Conservation (phyloP, 2,888 invertebrate genomes). For the Macrosiphum euphorbiae region DNA sequence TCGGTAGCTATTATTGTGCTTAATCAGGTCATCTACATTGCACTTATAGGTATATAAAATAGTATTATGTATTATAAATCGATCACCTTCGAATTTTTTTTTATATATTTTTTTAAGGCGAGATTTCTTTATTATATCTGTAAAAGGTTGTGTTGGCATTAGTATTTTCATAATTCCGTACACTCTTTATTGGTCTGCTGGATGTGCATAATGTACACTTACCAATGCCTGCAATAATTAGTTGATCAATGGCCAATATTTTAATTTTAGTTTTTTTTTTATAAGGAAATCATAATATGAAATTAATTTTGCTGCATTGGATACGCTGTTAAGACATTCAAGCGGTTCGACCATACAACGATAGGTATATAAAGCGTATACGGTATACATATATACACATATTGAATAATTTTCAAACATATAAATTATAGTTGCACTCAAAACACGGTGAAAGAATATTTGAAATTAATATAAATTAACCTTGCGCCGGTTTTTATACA, state of each 20-base stretch:
- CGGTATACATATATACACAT: neutral
- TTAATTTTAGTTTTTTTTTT: neutral
- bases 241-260: conserved; percentile 16
- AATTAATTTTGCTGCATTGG: neutral
- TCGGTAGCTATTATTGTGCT: neutral
- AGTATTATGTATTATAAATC: neutral
- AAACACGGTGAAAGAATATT: neutral
- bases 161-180: neutral
- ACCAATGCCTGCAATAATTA: neutral
- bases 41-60: neutral
- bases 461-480: neutral
- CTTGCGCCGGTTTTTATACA: conserved; percentile 22
- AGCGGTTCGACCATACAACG: neutral
- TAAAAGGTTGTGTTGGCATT: neutral
- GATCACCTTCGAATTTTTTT: conserved; percentile 8
- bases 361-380: neutral
- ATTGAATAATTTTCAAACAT: conserved; percentile 19
- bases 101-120: neutral
- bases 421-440: neutral
- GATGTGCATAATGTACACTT: neutral
- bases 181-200: neutral
- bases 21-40: conserved; percentile 19
- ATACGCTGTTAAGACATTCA: neutral
- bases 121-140: neutral
- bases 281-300: neutral